Evolutionary conservation across 2,797 vertebrate species (phyloP), one percentile per base, ranked within the genome.

Genomic region (Furcifer pardalis): DNA sequence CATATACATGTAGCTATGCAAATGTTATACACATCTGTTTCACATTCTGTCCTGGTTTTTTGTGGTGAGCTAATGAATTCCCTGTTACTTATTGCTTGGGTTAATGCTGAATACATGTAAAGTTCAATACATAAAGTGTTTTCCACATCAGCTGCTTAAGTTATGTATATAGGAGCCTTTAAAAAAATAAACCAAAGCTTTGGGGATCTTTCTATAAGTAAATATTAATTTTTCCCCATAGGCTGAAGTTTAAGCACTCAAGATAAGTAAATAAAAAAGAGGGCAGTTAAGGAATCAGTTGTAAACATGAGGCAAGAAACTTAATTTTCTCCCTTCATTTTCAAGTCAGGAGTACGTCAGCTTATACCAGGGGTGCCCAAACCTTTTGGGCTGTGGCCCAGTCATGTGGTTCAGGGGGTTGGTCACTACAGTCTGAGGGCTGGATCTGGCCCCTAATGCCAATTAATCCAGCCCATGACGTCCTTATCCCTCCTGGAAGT

Each of bases 271-370:
- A 60, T 37, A 77, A 23, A n/a, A 85, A 69, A 42, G 60, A 69
- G 78, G 60, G 12, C 5, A 2, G 40, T 32, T 21, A 68, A 30
- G 49, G 62, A 81, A 59, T 68, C 77, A 46, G 56, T 32, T 76
- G 46, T 49, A 49, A 49, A 49, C 7, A 49, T 49, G 46, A 7
- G 13, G 52, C 2, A 0, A 52, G 75, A 86, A 37, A 25, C 46
- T 15, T 32, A 42, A 80, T 42, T 79, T 7, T 65, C 42, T 79
- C 83, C 63, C 35, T 59, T 78, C 75, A 40, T 76, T 89, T 84
- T 63, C 63, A 62, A 35, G 87, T 84, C 60, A 92, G 49, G 62
- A 85, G 49, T 62, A 87, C n/a, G n/a, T n/a, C n/a, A n/a, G n/a
- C n/a, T n/a, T n/a, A n/a, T n/a, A n/a, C n/a, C n/a, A n/a, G n/a